phyloP scores from a whole-genome alignment of 2,797 vertebrate genomes.

The Ciconia nigra region DNA sequence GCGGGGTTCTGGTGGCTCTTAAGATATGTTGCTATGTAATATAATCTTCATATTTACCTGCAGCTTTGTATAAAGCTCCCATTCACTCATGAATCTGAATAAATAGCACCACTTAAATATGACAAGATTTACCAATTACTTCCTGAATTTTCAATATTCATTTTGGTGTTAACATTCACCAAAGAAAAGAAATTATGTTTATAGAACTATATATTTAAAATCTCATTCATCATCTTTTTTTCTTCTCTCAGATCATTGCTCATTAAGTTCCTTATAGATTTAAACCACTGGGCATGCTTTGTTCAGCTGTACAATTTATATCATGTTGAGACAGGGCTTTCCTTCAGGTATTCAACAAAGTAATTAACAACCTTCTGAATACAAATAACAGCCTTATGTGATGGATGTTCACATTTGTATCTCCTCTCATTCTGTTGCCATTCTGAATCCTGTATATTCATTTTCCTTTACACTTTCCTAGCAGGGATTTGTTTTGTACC shows the following conservation, averaged over 20 bases:
- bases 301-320: slow-evolving; percentile 4
- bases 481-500: background rate
- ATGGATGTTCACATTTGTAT: background rate
- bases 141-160: background rate
- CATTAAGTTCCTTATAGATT: background rate
- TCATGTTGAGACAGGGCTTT: background rate
- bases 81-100: background rate
- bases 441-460: background rate
- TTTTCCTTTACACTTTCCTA: background rate
- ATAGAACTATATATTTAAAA: background rate
- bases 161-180: background rate
- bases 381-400: background rate
- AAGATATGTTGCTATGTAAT: background rate
- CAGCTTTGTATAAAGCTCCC: background rate
- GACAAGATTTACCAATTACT: background rate
- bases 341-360: slow-evolving; percentile 25
- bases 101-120: background rate
- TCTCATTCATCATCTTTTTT: background rate
- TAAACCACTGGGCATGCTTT: slow-evolving; percentile 1
- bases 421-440: background rate
- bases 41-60: background rate
- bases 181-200: background rate
- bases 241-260: background rate
- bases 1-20: background rate
- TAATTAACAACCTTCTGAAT: background rate